These are phyloP conservation scores for Phocides pigmalion DNA, from an alignment of 1,140 invertebrate genomes.

Conservation along the genomic window DNA sequence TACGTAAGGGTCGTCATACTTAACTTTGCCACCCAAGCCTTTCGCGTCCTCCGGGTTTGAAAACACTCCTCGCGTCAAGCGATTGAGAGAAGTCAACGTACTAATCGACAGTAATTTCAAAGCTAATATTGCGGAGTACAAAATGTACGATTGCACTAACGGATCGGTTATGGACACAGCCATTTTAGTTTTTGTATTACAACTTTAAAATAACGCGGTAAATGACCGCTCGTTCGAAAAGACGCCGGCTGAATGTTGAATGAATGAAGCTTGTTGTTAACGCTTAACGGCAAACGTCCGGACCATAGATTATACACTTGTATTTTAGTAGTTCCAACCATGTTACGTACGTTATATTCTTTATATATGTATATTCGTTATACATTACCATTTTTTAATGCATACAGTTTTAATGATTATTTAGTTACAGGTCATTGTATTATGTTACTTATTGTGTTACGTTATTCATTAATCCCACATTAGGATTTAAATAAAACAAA, in stretches of 20 bases:
- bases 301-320: neutral
- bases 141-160: constrained; percentile 77
- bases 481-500: too few species aligned
- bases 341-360: neutral
- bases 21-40: constrained; percentile 70
- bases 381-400: neutral
- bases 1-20: constrained; percentile 80
- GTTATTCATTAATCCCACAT: too few species aligned
- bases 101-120: constrained; percentile 83
- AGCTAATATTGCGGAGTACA: constrained; percentile 82
- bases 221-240: neutral
- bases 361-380: neutral
- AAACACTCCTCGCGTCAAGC: constrained; percentile 67
- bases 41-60: constrained; percentile 68
- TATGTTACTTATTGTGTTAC: too few species aligned
- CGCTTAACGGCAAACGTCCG: neutral
- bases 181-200: constrained; percentile 50
- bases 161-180: constrained; percentile 58
- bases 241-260: neutral
- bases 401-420: too few species aligned
- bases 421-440: too few species aligned
- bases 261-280: too few species aligned
- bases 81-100: constrained; percentile 73
- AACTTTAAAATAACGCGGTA: neutral
- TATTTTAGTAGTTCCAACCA: too few species aligned